Percentiles rank a stretch among this genome's conserved stretches.
phyloP scores from a whole-genome alignment of 2,113 vertebrate genomes.

The Aptenodytes patagonicus region DNA sequence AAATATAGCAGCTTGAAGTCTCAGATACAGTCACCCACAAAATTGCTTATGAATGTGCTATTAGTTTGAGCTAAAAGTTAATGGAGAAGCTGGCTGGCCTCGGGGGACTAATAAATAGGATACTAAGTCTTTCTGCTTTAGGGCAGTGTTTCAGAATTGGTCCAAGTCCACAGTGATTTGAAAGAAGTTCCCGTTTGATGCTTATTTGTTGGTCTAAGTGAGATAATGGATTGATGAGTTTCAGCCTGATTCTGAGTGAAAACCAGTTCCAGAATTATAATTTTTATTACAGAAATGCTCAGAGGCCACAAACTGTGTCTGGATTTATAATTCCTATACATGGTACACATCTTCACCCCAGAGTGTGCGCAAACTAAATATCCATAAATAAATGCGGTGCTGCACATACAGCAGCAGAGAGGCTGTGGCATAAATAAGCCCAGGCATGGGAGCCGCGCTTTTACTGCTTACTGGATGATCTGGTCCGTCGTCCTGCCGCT shows the following conservation, averaged over 20 bases:
- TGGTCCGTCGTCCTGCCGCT: accelerated
- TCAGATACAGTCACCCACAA: slow-evolving; percentile 44
- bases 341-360: neutral
- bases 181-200: neutral
- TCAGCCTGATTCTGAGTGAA: neutral
- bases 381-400: neutral
- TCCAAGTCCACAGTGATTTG: neutral
- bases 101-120: slow-evolving; percentile 40
- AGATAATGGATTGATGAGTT: slow-evolving; percentile 34
- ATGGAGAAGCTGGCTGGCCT: slow-evolving; percentile 42
- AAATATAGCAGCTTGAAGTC: neutral
- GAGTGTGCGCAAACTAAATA: neutral
- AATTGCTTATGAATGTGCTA: slow-evolving; percentile 63
- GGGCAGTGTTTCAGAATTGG: slow-evolving; percentile 4
- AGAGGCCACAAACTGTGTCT: neutral
- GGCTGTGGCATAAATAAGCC: accelerated
- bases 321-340: neutral
- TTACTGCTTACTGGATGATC: accelerated
- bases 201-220: slow-evolving; percentile 34
- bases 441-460: neutral
- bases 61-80: slow-evolving; percentile 55
- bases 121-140: neutral
- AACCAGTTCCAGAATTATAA: neutral
- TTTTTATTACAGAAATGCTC: neutral
- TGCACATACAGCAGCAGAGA: neutral